phyloP scores from a whole-genome alignment of 2,113 vertebrate genomes.

The Phalacrocorax brasilianus region DNA sequence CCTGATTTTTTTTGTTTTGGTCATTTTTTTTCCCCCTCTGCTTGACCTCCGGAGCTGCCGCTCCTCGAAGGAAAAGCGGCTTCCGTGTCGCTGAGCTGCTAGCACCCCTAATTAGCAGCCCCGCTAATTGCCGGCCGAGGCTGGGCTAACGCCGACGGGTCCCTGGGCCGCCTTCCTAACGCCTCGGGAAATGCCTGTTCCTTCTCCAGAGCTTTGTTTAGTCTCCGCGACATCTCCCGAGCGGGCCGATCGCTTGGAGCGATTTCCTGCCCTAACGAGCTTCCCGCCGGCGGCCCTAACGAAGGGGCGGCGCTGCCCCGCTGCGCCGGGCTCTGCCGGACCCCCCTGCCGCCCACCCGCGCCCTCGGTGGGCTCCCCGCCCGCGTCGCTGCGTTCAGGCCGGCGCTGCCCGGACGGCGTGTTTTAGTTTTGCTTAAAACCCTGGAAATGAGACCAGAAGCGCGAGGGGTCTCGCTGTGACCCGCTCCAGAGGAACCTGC shows the following conservation, averaged over 20 bases:
- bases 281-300: background rate
- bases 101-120: background rate
- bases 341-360: background rate
- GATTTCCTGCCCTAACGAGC: constrained; percentile 49
- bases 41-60: accelerated
- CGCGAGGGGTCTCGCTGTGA: background rate
- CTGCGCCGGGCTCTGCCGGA: background rate
- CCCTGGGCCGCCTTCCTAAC: background rate
- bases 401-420: background rate
- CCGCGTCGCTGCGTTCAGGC: background rate
- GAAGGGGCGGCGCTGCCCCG: background rate
- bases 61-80: background rate
- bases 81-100: background rate
- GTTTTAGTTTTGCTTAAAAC: background rate
- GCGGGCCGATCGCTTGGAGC: background rate
- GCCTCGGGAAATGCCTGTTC: background rate
- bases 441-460: background rate
- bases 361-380: background rate
- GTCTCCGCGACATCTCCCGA: constrained; percentile 2
- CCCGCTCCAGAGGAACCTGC: too few relatives aligned
- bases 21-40: too few relatives aligned
- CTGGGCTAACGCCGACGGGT: background rate
- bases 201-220: constrained; percentile 28
- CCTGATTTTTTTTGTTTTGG: background rate
- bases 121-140: constrained; percentile 34